Evolutionary conservation across 1,140 invertebrate genomes (phyloP), one percentile per base, ranked within the genome.

Genomic region (Drosophila seguyi): DNA sequence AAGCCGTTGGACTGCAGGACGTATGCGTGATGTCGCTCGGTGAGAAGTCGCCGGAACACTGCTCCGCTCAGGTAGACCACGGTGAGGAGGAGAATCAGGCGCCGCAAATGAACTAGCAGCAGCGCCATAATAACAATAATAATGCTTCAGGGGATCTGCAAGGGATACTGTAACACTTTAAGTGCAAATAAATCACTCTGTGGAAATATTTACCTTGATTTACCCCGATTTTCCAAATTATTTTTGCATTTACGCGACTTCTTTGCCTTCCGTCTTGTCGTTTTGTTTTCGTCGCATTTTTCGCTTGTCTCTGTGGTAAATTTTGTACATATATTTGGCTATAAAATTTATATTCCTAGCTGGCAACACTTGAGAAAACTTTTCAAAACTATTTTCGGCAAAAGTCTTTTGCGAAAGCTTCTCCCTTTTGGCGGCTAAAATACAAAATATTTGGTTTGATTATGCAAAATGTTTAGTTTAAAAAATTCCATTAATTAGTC

Each of bases 231-330:
- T 52, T 66, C 34, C 41, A 41, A 18, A 38, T 50, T 72, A 50
- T 79, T 66, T 74, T 77, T 41, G 61, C 74, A 63, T 74, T 79
- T 69, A 53, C 25, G 50, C 45, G 58, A 59, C 29, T 36, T 53
- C 39, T 59, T 60, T 71, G 42, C 59, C 25, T 47, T 82, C 8
- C 59, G 60, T 31, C 62, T 83, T 90, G 45, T 42, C 67, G 56
- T 79, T 85, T 90, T 90, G 79, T 86, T 90, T 90, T 90, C 75
- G 61, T 87, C 74, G 62, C 85, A 71, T 56, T 62, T 83, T 87
- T 88, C 83, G 83, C 42, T 41, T 38, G 34, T 7, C 66, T 75
- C 59, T 71, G 22, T 60, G 41, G 36, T 34, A 36, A 29, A 50
- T 31, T 72, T 57, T 59, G 41, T 58, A 72, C 29, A 48, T 27